Evolutionary conservation across 1,140 invertebrate species (phyloP).

Genomic region (Ips nitidus): DNA sequence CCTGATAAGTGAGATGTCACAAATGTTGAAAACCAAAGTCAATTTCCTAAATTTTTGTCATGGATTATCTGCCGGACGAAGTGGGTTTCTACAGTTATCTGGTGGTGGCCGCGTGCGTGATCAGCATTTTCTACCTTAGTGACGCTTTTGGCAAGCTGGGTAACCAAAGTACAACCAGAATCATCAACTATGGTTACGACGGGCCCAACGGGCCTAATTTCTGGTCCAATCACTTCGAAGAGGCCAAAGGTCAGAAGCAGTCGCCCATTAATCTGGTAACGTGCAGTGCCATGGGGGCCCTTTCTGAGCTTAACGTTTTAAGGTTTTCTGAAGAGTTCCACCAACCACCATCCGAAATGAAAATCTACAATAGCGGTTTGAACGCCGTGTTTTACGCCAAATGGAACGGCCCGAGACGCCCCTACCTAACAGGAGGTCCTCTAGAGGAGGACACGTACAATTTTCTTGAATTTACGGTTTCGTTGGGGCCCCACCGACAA

Average conservation of each 20-base stretch:
- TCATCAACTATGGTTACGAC: constrained; percentile 37
- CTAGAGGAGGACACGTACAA: constrained; percentile 53
- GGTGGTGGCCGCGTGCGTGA: constrained; percentile 18
- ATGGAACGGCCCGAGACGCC: constrained; percentile 48
- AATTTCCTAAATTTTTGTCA: background rate
- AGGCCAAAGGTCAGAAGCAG: constrained; percentile 38
- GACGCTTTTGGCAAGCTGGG: constrained; percentile 2
- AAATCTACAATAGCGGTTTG: constrained; percentile 43
- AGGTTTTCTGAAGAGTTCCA: constrained; percentile 43
- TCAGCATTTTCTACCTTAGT: constrained; percentile 27
- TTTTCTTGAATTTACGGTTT: constrained; percentile 56
- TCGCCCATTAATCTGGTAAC: constrained; percentile 44
- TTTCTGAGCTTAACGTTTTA: constrained; percentile 35
- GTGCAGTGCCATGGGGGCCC: constrained; percentile 25
- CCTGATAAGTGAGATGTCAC: too few relatives aligned
- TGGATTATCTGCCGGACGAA: constrained; percentile 19
- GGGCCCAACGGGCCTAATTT: constrained; percentile 32
- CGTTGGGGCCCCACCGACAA: constrained; percentile 59
- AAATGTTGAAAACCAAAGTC: too few relatives aligned
- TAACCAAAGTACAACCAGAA: background rate
- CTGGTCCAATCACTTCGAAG: constrained; percentile 36
- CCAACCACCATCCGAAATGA: constrained; percentile 37
- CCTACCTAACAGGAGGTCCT: constrained; percentile 56
- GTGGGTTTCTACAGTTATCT: constrained; percentile 29
- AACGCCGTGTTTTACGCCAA: constrained; percentile 47